A percentile compares a stretch with the other conserved stretches of the same genome.
Evolutionary conservation across 2,113 vertebrate genomes (phyloP).

Genomic region (Passer montanus): DNA sequence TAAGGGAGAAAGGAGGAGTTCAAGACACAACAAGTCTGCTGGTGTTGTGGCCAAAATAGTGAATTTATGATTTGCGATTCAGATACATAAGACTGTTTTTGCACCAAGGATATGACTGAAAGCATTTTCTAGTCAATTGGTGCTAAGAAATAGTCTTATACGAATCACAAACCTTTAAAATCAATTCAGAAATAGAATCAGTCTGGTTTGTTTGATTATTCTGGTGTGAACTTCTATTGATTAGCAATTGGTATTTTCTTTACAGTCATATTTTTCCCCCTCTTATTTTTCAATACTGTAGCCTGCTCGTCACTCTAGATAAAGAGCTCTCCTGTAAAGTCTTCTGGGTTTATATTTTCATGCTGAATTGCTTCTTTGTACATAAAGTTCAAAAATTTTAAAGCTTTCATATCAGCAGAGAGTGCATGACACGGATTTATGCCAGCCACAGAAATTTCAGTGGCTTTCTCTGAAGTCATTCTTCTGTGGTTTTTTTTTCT

Average conservation of each 20-base stretch:
- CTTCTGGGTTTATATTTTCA: neutral
- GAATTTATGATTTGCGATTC: neutral
- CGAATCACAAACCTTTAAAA: neutral
- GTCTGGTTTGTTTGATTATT: neutral
- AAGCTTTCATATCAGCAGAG: neutral
- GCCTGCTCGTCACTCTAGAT: neutral
- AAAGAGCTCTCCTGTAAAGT: neutral
- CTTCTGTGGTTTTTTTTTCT: neutral
- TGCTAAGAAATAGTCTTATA: neutral
- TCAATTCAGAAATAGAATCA: neutral
- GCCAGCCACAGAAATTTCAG: neutral
- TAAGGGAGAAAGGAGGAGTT: neutral
- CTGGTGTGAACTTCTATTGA: neutral
- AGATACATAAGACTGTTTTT: neutral
- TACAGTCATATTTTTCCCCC: neutral
- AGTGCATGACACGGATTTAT: neutral
- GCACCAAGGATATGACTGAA: neutral
- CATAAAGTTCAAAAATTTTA: neutral
- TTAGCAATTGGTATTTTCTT: neutral
- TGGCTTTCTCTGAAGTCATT: neutral
- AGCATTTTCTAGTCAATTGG: neutral
- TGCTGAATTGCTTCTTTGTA: constrained; percentile 16
- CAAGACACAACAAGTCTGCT: neutral
- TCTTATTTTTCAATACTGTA: neutral
- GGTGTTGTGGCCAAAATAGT: neutral